Percentiles rank a stretch among this genome's conserved stretches.
These are phyloP conservation scores for Amphiprion ocellaris DNA, from an alignment of 2,113 vertebrate species.

Conservation along the genomic window DNA sequence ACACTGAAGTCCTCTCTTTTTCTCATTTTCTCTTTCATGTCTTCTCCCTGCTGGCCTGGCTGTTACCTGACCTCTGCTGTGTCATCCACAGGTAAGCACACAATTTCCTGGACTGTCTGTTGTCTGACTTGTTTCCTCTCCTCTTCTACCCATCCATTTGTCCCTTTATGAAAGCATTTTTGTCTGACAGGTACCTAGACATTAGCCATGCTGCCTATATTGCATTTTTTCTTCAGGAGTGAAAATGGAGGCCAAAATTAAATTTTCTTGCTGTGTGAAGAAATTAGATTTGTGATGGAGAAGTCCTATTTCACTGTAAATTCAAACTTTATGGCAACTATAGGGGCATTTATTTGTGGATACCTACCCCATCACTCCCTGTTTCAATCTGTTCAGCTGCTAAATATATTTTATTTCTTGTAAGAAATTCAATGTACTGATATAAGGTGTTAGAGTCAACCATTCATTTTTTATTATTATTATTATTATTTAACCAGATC, in stretches of 20 bases:
- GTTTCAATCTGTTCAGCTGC: background rate
- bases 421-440: background rate
- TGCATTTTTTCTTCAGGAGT: conserved; percentile 6
- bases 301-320: background rate
- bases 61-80: conserved; percentile 35
- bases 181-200: conserved; percentile 12
- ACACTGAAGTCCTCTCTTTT: conserved; percentile 35
- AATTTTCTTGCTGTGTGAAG: conserved; percentile 10
- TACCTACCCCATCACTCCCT: background rate
- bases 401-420: conserved; percentile 9
- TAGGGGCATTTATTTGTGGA: conserved; percentile 13
- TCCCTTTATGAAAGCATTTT: conserved; percentile 37
- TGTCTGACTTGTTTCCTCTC: conserved; percentile 25
- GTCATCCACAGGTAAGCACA: conserved; percentile 77
- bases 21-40: conserved; percentile 61
- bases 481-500: background rate
- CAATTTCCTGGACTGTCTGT: conserved; percentile 48
- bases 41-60: conserved; percentile 40
- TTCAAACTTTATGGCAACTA: conserved; percentile 2
- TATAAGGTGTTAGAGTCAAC: conserved; percentile 1
- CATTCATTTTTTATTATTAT: background rate
- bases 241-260: conserved; percentile 24
- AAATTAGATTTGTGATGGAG: conserved; percentile 17
- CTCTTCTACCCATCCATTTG: conserved; percentile 19
- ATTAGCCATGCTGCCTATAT: conserved; percentile 20